Conservation (phyloP, 2,888 invertebrate species). For the Cremastobaeus sp. region DNA sequence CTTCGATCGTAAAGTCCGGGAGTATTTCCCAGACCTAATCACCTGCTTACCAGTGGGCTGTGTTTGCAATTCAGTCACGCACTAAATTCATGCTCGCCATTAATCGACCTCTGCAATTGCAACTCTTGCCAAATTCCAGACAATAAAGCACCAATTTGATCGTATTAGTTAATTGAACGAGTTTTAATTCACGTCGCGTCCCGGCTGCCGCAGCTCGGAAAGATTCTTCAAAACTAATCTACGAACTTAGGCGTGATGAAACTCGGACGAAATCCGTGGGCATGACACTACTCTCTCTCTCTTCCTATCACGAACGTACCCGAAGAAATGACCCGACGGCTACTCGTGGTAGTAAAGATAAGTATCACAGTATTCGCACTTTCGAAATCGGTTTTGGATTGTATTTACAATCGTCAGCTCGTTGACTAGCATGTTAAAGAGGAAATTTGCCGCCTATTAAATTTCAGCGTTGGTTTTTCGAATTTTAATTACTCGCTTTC, state of each 20-base stretch:
- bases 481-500: slow-evolving; percentile 9
- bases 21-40: slow-evolving; percentile 28
- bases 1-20: slow-evolving; percentile 38
- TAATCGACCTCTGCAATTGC: slow-evolving; percentile 36
- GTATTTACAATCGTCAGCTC: slow-evolving; percentile 18
- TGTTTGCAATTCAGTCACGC: slow-evolving; percentile 54
- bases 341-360: slow-evolving; percentile 33
- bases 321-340: slow-evolving; percentile 26
- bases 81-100: slow-evolving; percentile 37
- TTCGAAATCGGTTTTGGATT: slow-evolving; percentile 46
- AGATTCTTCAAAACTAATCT: slow-evolving; percentile 54
- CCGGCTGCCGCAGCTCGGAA: slow-evolving; percentile 29
- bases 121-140: slow-evolving; percentile 24
- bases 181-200: slow-evolving; percentile 43
- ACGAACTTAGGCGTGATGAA: slow-evolving; percentile 48
- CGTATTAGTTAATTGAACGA: slow-evolving; percentile 44
- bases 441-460: not conserved
- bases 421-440: slow-evolving; percentile 4
- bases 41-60: slow-evolving; percentile 24
- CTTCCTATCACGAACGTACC: slow-evolving; percentile 16
- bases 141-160: slow-evolving; percentile 30
- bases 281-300: slow-evolving; percentile 18
- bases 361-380: slow-evolving; percentile 54
- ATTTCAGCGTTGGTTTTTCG: slow-evolving; percentile 2
- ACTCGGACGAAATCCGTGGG: slow-evolving; percentile 49